Conservation (phyloP, 2,888 invertebrate genomes). For the Sinelater perroti region DNA sequence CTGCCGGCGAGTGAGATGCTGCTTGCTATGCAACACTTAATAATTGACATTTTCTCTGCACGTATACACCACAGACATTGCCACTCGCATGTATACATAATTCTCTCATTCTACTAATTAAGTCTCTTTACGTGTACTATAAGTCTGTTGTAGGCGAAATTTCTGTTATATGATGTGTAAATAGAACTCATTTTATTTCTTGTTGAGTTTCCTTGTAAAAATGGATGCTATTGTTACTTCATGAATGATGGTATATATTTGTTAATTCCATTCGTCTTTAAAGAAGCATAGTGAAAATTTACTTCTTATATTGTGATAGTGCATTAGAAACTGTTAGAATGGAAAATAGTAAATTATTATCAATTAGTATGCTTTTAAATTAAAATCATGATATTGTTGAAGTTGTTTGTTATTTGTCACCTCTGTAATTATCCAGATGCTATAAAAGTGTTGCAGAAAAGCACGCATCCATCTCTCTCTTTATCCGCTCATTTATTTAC, state of each 20-base stretch:
- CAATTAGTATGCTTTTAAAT: slow-evolving; percentile 30
- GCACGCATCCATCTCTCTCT: no score
- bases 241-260: slow-evolving; percentile 30
- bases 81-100: slow-evolving; percentile 27
- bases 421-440: no score
- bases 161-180: slow-evolving; percentile 35
- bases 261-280: slow-evolving; percentile 32
- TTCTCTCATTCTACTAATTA: slow-evolving; percentile 30
- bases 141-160: slow-evolving; percentile 30
- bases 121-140: slow-evolving; percentile 33
- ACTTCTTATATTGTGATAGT: slow-evolving; percentile 37
- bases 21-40: slow-evolving; percentile 22
- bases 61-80: slow-evolving; percentile 26
- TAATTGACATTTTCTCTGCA: slow-evolving; percentile 34
- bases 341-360: slow-evolving; percentile 38
- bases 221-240: slow-evolving; percentile 28
- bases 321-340: slow-evolving; percentile 33
- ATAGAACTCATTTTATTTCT: slow-evolving; percentile 29
- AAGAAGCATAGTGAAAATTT: slow-evolving; percentile 23
- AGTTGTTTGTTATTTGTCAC: no score
- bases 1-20: slow-evolving; percentile 22
- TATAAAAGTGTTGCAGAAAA: no score
- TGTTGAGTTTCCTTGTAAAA: slow-evolving; percentile 27
- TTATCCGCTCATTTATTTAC: no score
- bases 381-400: slow-evolving; percentile 24